Evolutionary conservation across 2,888 invertebrate species (phyloP), one percentile per base, ranked within the genome.

Genomic region (Tromatobia lineatoria): DNA sequence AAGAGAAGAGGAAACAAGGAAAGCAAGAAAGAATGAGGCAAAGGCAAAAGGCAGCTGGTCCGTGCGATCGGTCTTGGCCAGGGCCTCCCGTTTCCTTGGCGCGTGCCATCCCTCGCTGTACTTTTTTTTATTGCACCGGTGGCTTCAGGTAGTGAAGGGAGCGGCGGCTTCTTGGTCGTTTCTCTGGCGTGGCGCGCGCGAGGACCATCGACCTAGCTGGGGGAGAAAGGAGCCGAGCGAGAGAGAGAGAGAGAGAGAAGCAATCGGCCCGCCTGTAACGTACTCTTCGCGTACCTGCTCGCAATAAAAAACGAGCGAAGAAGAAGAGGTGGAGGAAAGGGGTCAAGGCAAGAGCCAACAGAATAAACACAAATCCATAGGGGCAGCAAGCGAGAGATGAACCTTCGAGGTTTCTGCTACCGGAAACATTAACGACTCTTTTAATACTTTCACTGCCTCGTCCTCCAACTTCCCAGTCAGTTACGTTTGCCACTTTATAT

Each of bases 51-150:
- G 84, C 84, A 84, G 84, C 84, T 84, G 84, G 83, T 84, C 77
- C 76, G 76, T 73, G 52, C 78, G 80, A 81, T 84, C 84, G 84
- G 81, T 84, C 81, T 81, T 81, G 64, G 80, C 73, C 45, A 20
- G 25, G 61, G 74, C 54, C 80, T 80, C 78, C 77, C 81, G 77
- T 78, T 84, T 84, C 50, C 84, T 84, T 81, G 84, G 84, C 84
- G 84, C 84, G 84, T 84, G 84, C 84, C 84, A 84, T 84, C 84
- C 84, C 84, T 84, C 84, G 84, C 66, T 84, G 84, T 84, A 70
- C 78, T 84, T 84, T 84, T 84, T 84, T 81, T 84, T 81, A 84
- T 84, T 81, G 78, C 78, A 84, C 84, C 84, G 81, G 74, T 69
- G 81, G 81, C 64, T 54, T 75, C 84, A 81, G 81, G 83, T 84